phyloP scores from a whole-genome alignment of 2,797 vertebrate genomes.

The Spinus olivaceus region DNA sequence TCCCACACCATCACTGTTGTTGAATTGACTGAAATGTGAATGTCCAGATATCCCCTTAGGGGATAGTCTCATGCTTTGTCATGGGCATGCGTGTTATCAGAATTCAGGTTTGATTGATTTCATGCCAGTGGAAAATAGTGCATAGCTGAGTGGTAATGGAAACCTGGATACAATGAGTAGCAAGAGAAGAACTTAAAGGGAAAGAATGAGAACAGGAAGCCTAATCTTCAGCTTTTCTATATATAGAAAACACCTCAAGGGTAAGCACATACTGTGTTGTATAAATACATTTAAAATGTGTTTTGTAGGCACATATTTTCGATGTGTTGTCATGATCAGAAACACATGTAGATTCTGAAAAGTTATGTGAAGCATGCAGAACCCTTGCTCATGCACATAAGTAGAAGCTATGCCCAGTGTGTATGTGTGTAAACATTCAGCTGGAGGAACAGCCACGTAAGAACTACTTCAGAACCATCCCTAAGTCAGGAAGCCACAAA shows the following conservation, averaged over 20 bases:
- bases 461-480: constrained; percentile 48
- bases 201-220: constrained; percentile 9
- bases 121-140: constrained; percentile 18
- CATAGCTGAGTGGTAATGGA: background rate
- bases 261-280: constrained; percentile 37
- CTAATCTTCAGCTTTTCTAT: constrained; percentile 63
- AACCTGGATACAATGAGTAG: constrained; percentile 12
- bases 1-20: background rate
- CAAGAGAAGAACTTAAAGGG: background rate
- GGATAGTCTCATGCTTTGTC: background rate
- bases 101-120: background rate
- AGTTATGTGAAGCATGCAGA: constrained; percentile 66
- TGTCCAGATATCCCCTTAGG: background rate
- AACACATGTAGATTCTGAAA: constrained; percentile 68
- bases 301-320: constrained; percentile 71
- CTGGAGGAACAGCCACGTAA: constrained; percentile 57
- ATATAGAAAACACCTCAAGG: constrained; percentile 55
- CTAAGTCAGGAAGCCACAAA: constrained; percentile 75
- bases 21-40: background rate
- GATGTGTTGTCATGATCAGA: constrained; percentile 63
- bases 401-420: constrained; percentile 2
- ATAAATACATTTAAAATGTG: constrained; percentile 63
- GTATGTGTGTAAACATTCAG: constrained; percentile 69
- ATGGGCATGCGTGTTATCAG: background rate
- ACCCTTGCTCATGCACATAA: constrained; percentile 33